phyloP scores from a whole-genome alignment of 2,888 invertebrate genomes.

The Eupithecia tripunctaria region DNA sequence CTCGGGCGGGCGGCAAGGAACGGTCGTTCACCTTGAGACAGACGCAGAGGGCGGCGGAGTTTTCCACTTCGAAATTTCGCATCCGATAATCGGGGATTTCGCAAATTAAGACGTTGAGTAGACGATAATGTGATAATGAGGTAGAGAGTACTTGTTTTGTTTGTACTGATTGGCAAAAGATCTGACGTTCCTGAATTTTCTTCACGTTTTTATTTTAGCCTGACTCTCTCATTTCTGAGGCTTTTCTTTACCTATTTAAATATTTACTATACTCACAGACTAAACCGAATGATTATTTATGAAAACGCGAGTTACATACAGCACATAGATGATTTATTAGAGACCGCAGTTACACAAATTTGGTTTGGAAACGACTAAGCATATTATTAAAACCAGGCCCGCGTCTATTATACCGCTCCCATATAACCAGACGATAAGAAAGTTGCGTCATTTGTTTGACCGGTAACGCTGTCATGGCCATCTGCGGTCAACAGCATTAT shows the following conservation, averaged over 20 bases:
- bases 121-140: background rate
- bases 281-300: no score
- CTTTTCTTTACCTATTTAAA: no score
- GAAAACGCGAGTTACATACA: background rate
- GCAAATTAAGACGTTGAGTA: background rate
- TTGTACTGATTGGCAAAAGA: background rate
- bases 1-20: constrained; percentile 74
- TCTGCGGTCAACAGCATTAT: no score
- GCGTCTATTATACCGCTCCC: background rate
- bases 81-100: background rate
- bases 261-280: no score
- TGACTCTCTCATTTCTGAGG: background rate
- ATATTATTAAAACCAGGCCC: background rate
- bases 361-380: constrained; percentile 6
- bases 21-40: constrained; percentile 81
- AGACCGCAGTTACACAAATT: constrained; percentile 6
- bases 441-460: background rate
- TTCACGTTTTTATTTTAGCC: background rate
- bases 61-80: constrained; percentile 36
- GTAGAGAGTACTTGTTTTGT: background rate
- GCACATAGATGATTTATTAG: background rate
- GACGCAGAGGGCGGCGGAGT: constrained; percentile 51
- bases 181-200: background rate
- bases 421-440: background rate
- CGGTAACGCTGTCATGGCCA: no score